Evolutionary conservation across 2,888 invertebrate genomes (phyloP).

Genomic region (Ceraclea dissimilis): DNA sequence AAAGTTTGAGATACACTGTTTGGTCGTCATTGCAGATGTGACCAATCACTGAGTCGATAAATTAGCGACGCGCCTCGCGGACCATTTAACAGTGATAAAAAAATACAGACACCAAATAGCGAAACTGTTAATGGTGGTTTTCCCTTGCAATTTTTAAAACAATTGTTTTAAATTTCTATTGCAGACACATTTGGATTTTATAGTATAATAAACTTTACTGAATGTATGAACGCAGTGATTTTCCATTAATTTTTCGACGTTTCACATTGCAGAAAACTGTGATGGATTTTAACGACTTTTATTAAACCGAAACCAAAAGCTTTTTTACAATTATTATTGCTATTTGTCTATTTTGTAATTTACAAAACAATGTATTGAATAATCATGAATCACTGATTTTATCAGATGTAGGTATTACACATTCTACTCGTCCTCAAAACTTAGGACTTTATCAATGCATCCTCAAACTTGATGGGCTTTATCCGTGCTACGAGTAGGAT

Average conservation of each 20-base stretch:
- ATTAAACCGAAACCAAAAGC: too few species aligned
- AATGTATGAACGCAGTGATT: too few species aligned
- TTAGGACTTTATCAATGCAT: too few species aligned
- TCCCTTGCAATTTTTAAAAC: not conserved
- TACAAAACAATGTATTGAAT: too few species aligned
- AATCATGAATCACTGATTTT: too few species aligned
- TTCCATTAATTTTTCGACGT: slow-evolving; percentile 1
- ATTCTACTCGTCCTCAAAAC: too few species aligned
- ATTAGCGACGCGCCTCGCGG: slow-evolving; percentile 10
- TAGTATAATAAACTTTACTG: not conserved
- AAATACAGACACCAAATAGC: not conserved
- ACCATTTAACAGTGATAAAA: slow-evolving; percentile 2
- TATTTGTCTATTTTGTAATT: too few species aligned
- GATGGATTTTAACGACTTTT: slow-evolving; percentile 13
- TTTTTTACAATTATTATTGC: too few species aligned
- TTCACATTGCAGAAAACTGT: slow-evolving; percentile 9
- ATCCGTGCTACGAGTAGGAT: too few species aligned
- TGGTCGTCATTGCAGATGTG: slow-evolving; percentile 8
- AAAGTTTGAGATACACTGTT: too few species aligned
- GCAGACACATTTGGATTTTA: not conserved
- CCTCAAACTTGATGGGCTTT: too few species aligned
- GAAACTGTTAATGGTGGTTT: slow-evolving; percentile 1
- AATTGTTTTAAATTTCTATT: slow-evolving; percentile 2
- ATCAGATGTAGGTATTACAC: too few species aligned
- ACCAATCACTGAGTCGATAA: slow-evolving; percentile 14